Conservation (phyloP, 37 sponge, comb jelly and placozoan species). For the Chondrilla cf. caribensis region DNA sequence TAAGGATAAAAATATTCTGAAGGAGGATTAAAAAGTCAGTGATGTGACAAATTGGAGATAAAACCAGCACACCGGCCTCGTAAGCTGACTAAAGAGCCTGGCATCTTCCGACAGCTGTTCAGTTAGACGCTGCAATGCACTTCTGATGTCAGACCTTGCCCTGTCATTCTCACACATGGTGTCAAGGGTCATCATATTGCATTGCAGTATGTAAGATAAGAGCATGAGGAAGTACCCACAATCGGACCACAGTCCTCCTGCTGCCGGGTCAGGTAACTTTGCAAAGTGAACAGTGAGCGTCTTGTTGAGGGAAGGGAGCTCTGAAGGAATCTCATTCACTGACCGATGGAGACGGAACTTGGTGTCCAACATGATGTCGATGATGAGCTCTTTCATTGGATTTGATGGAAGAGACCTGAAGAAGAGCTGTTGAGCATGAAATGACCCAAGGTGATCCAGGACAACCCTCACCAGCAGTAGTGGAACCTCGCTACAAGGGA, state of each 20-base stretch:
- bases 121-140: not conserved
- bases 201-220: not conserved
- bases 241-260: not conserved
- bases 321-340: not conserved
- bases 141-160: not conserved
- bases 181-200: not conserved
- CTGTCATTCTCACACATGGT: not conserved
- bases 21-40: not conserved
- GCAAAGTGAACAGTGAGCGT: not conserved
- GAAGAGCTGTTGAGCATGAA: not conserved
- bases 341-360: not conserved
- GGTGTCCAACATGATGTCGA: not conserved
- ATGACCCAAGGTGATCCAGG: not conserved
- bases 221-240: conserved; percentile 16
- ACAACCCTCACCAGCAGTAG: too few species aligned
- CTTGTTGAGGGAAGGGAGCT: not conserved
- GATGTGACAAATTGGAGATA: not conserved
- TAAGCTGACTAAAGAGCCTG: not conserved
- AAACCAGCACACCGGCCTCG: not conserved
- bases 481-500: too few species aligned
- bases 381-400: not conserved
- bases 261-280: not conserved
- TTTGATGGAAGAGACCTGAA: not conserved
- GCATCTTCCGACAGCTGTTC: conserved; percentile 6
- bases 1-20: too few species aligned